Base-by-base conservation (phyloP, 1,140 invertebrate species). In the Drosophila triauraria region DNA sequence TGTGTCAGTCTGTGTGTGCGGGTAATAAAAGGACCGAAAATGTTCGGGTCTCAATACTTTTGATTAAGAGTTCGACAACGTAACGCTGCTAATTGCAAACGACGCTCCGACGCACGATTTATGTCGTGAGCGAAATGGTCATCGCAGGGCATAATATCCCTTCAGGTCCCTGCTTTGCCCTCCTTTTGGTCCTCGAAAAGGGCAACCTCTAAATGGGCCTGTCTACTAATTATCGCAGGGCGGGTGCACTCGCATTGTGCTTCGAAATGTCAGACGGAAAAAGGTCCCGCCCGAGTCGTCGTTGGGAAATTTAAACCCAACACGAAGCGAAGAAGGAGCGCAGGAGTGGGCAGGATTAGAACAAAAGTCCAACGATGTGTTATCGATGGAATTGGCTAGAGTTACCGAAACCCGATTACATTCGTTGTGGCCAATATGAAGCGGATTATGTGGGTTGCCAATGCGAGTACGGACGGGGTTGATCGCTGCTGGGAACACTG, bases 41-140 rank as follows among this genome's bases (percentile, higher is more conserved):
- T 70, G 65, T 75, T 84, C 44, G 82, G 85, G 65, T 75, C 80
- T 71, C 84, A 88, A 87, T 87, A 87, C 84, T 84, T 90, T 88
- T 88, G 84, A 88, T 84, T 88, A 88, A 88, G 84, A 90, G 85
- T 88, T 88, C 85, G 81, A 85, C 81, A 84, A 85, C 65, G 78
- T 75, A 78, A 59, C 65, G 61, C 85, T 90, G 85, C 84, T 88
- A 88, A 88, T 88, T 88, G 84, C 84, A 81, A 90, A 90, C 85
- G 84, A 87, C 84, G 84, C 77, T 84, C 76, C 35, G 47, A 61
- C 72, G 61, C 64, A 87, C 76, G 85, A 87, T 87, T 87, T 87
- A 87, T 87, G 84, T 88, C 62, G 69, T 84, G 81, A 61, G 80
- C 80, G 56, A 78, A 88, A 75, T 80, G 72, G 60, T 65, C 59